Conservation (phyloP, 2,797 vertebrate genomes). For the Hozukius guyotensis region DNA sequence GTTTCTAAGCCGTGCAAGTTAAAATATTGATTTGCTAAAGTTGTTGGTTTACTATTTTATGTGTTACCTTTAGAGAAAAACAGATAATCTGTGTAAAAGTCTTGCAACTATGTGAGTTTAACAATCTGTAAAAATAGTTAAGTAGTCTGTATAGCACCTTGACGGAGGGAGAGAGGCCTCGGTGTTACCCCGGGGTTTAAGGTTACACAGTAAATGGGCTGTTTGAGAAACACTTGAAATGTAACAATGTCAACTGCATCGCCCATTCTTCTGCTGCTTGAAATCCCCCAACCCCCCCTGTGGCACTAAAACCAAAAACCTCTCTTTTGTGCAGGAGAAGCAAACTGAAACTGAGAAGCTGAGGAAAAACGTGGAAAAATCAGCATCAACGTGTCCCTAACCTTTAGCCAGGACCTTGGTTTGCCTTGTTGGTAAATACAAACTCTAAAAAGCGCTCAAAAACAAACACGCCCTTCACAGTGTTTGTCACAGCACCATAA, state of each 20-base stretch:
- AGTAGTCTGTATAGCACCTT: conserved; percentile 55
- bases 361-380: conserved; percentile 31
- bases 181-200: conserved; percentile 55
- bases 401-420: conserved; percentile 23
- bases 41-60: not conserved
- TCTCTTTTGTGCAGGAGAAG: conserved; percentile 6
- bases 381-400: conserved; percentile 8
- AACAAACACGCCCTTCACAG: not conserved
- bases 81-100: not conserved
- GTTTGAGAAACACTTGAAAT: conserved; percentile 71
- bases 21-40: not conserved
- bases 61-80: not conserved
- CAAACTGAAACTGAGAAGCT: conserved; percentile 11
- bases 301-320: conserved; percentile 35
- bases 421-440: conserved; percentile 59
- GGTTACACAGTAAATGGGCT: conserved; percentile 71
- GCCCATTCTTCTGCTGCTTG: conserved; percentile 47
- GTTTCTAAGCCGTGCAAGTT: not conserved
- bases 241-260: conserved; percentile 69
- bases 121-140: conserved; percentile 16
- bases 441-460: conserved; percentile 32
- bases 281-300: conserved; percentile 1
- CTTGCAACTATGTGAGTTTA: not conserved
- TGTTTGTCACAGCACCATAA: conserved; percentile 26
- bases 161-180: conserved; percentile 46